Percentiles rank a stretch among this genome's conserved stretches.
These are phyloP conservation scores for Anoura caudifer DNA, from an alignment of 2,113 vertebrate species.

Conservation along the genomic window DNA sequence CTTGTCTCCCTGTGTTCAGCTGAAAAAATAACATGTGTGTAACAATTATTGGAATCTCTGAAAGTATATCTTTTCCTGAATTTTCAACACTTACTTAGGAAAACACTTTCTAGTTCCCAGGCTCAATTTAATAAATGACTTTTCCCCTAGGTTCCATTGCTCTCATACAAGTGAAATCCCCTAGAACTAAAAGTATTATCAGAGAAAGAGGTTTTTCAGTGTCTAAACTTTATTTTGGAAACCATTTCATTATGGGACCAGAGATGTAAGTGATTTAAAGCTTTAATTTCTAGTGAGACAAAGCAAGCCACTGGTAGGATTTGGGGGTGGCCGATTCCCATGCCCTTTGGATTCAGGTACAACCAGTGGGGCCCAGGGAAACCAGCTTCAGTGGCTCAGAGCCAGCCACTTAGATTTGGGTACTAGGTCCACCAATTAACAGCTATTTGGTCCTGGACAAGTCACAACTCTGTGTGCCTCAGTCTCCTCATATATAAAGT, in stretches of 20 bases:
- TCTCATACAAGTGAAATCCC: not conserved
- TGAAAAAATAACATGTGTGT: not conserved
- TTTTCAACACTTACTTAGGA: not conserved
- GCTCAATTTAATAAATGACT: not conserved
- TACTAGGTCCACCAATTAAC: not conserved
- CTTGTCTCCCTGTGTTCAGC: not conserved
- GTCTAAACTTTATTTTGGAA: not conserved
- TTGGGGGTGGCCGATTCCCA: not conserved
- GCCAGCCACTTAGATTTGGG: not conserved
- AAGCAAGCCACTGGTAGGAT: not conserved
- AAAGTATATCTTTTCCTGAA: not conserved
- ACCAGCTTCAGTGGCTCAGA: not conserved
- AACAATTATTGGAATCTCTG: not conserved
- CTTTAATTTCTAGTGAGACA: not conserved
- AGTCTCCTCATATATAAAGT: not conserved
- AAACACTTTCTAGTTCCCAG: not conserved
- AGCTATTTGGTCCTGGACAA: not conserved
- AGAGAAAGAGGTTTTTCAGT: not conserved
- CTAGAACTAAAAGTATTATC: not conserved
- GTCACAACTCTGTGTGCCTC: not conserved
- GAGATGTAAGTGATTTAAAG: not conserved
- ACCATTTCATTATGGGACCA: not conserved
- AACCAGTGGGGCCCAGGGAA: not conserved
- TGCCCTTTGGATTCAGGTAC: not conserved
- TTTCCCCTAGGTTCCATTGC: not conserved